Base-by-base conservation (phyloP, 2,888 invertebrate species). In the Lomographa bimaculata region DNA sequence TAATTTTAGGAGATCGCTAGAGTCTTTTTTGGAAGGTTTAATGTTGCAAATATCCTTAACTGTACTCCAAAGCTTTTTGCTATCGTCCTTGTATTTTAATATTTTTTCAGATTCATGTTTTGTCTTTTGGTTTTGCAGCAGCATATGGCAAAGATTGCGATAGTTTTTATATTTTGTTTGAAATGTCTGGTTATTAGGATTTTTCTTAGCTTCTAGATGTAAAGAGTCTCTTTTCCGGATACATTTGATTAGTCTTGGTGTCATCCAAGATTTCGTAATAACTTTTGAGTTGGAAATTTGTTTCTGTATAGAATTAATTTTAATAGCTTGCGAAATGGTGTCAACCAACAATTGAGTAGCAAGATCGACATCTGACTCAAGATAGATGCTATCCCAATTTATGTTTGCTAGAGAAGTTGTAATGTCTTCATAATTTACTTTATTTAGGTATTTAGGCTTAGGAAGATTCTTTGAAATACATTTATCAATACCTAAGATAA, bases 21-120 rank as follows among this genome's bases (percentile, higher is more conserved):
- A 1, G 1, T 16, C 7, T 7, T 23, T 5, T 19, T 37, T 37
- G 2, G n/a, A 2, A 4, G 11, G 5, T 7, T 9, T 28, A 0
- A 42, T 20, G 3, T 29, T 27, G 18, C 35, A 27, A 6, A 36
- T 32, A 18, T 20, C 16, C 23, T 32, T 42, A 0, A 42, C 12
- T 2, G 30, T 17, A 2, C 18, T 21, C 42, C 42, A 42, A 0
- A 35, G 11, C 12, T 32, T 30, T 36, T 36, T 35, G 5, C 9
- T 25, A n/a, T 41, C 25, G 3, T 25, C 34, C 26, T 16, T 26
- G 11, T 24, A 14, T 1, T 8, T 7, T 0, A 2, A 5, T 1
- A 41, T 9, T 11, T 9, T 12, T 5, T 16, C 7, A 0, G 10
- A 3, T 0, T 41, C 40, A 7, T 19, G 20, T 19, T 28, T 23